Base-by-base conservation (phyloP, 2,113 vertebrate genomes). In the Larimichthys crocea region DNA sequence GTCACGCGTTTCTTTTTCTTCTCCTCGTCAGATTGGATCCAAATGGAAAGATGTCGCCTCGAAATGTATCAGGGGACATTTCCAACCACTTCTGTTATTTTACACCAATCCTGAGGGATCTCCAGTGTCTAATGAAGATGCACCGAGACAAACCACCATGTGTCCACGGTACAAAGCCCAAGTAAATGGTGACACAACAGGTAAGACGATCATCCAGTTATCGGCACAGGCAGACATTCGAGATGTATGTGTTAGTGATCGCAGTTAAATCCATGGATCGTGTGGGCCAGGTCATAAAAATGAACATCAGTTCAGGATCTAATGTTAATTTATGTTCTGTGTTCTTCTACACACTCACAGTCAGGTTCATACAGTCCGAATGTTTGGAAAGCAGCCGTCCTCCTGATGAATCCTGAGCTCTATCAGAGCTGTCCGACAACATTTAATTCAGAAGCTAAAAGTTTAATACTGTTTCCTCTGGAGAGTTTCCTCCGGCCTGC, bases 1-100 rank as follows among this genome's bases (percentile, higher is more conserved):
- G 73, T 65, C 56, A 68, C 26, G 26, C 31, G 12, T 16, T 65
- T 19, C 2, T 76, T 63, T 70, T 62, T 44, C 22, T 62, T 44
- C 22, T 15, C 52, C 35, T 40, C 35, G 9, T 40, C 67, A 99
- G 98, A 96, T 99, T 16, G 98, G 98, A 71, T 95, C 96, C 17
- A 97, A 97, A 85, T 99, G 98, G 98, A 99, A 99, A 89, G 98
- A 99, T 11, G 98, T 99, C 29, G 96, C 97, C 26, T 97, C 97
- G 50, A 98, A 97, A 90, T 99, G 98, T 57, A 94, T 97, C 86
- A 96, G 97, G 16, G 97, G 98, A 86, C 98, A 99, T 91, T 99
- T 97, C 86, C 98, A 99, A 90, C 98, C 98, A 0, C 94, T 99
- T 83, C 93, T 99, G 69, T 89, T 99, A 46, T 99, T 99, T 89